Evolutionary conservation across 1,140 invertebrate species (phyloP).

Genomic region (Sipha flava): DNA sequence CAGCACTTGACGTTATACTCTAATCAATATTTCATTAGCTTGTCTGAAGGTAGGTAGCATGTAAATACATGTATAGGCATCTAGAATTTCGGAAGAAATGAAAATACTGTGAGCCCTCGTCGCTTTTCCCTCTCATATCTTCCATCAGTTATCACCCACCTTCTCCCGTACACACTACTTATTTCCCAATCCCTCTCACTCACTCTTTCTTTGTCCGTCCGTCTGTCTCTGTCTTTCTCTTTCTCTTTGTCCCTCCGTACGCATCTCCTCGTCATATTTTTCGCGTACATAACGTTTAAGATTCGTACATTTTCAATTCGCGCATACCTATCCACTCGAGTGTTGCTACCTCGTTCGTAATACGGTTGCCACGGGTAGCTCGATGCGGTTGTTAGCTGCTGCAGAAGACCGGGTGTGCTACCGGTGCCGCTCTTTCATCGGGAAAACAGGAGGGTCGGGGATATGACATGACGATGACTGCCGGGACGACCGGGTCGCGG

Average conservation of each 20-base stretch:
- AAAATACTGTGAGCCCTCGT: background rate
- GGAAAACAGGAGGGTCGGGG: too few relatives aligned
- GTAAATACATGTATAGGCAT: background rate
- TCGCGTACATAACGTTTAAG: background rate
- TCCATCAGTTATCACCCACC: too few relatives aligned
- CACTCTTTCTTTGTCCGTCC: background rate
- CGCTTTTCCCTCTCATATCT: background rate
- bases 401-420: too few relatives aligned
- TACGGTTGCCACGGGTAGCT: too few relatives aligned
- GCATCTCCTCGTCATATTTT: background rate
- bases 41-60: background rate
- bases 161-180: background rate
- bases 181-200: background rate
- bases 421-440: too few relatives aligned
- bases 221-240: background rate
- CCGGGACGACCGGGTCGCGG: background rate
- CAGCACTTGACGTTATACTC: background rate
- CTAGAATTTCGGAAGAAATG: background rate
- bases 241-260: too few relatives aligned
- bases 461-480: too few relatives aligned
- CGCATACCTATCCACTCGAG: background rate
- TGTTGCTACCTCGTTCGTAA: too few relatives aligned
- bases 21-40: slow-evolving; percentile 23
- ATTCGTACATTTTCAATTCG: slow-evolving; percentile 9
- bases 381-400: too few relatives aligned